Evolutionary conservation across 1,140 invertebrate genomes (phyloP), one percentile per base, ranked within the genome.

Genomic region (Steinernema khuongi): DNA sequence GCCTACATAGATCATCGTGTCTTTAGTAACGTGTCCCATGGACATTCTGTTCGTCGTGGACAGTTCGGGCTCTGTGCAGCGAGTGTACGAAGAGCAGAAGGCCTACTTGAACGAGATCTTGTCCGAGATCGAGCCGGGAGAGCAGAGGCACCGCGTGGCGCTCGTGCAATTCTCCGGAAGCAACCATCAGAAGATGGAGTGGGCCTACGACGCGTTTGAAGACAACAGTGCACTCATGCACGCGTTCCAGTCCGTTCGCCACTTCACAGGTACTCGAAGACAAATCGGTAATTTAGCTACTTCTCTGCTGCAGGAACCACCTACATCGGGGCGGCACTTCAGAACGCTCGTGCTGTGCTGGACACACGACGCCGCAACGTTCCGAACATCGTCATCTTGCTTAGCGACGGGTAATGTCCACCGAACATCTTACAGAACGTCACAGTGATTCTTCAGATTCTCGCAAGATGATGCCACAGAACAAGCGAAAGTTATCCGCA

Each of bases 131-230:
- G 33, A 80, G 72, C 22, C 80, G 26, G 67, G 44, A 7, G 67
- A 77, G 28, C 26, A 75, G 17, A 50, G 60, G n/a, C 81, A 83
- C 69, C 77, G 81, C 0, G 81, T 82, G n/a, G 80, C 81, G 18
- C 68, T 82, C 14, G 43, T 82, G 1, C 81, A 82, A 66, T 82
- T 82, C 71, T 80, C 81, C 31, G 82, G 80, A 72, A 32, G 32
- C 19, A 50, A 70, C 19, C 70, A 83, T 68, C 81, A 82, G 43
- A 82, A 82, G 73, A 82, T 73, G 31, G 81, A 82, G 71, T 82
- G 81, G 75, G 32, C 72, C 19, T 82, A 76, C 66, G 79, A 83
- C 41, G 31, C 73, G 28, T 82, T 79, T 67, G 43, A 33, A 2
- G 66, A 81, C 28, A 83, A 74, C 68, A 66, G 28, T 18, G 69